Base-by-base conservation (phyloP, 2,113 vertebrate genomes). In the Brachionichthys hirsutus region DNA sequence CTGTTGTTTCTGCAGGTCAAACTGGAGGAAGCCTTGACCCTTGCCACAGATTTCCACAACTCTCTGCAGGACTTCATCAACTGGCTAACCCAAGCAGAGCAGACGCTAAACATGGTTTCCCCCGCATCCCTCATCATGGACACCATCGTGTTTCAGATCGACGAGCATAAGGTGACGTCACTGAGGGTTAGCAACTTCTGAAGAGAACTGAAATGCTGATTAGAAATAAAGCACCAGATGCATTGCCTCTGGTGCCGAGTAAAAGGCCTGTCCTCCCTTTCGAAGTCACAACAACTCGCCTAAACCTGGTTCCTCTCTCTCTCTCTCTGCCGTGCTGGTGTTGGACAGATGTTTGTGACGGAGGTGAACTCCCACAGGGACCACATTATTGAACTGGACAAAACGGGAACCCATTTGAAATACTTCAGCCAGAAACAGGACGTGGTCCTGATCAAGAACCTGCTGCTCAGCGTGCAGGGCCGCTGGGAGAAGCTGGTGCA, bases 381-480 rank as follows among this genome's bases (percentile, higher is more conserved):
- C 58, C 94, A 96, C 75, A 96, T 99, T 70, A 92, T 99, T 63
- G 94, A 98, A 22, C 88, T 99, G 87, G 97, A 99, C 89, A 96
- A 98, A 90, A 94, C 93, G 17, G 97, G 97, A 80, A 99, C 95
- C 1, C 97, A 99, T 73, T 80, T 99, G 78, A 98, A 99, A 74
- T 99, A 99, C 61, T 98, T 99, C 88, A 98, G 96, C 87, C 96
- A 98, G 91, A 98, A 99, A 77, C 95, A 99, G 83, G 97, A 99
- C 20, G 95, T 98, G 75, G 96, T 99, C 59, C 89, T 99, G 79
- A 99, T 99, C 87, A 98, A 97, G 89, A 99, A 99, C 87, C 92
- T 98, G 42, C 91, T 98, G 62, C 92, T 98, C 51, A 98, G 95
- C n/a, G 96, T 98, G 6, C 96, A 98, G 40, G 92, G 92, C 82